Evolutionary conservation across 2,797 vertebrate species (phyloP).

Genomic region (Huso huso): DNA sequence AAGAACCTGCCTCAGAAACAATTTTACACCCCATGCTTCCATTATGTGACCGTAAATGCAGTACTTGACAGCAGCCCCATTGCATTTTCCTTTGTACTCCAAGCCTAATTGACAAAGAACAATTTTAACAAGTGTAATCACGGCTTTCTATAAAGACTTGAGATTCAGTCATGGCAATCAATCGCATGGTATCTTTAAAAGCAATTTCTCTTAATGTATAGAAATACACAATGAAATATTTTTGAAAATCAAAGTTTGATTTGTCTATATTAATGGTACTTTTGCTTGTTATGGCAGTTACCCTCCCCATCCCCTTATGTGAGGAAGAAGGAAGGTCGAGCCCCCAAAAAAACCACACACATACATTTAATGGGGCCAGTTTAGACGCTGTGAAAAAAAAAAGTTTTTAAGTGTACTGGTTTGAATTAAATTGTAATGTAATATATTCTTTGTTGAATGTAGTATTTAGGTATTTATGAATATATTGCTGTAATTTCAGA

Average conservation of each 20-base stretch:
- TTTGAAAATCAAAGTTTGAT: no score
- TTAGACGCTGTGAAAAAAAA: conserved; percentile 79
- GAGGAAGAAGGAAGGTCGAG: conserved; percentile 8
- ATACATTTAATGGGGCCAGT: conserved; percentile 63
- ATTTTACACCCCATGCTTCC: conserved; percentile 11
- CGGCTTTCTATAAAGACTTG: no score
- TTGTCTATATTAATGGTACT: no score
- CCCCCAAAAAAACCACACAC: conserved; percentile 30
- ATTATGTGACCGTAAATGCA: neutral
- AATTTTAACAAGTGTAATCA: no score
- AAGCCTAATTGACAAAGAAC: no score
- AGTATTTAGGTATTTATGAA: conserved; percentile 98
- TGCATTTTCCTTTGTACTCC: no score
- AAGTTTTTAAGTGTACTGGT: conserved; percentile 85
- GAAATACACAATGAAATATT: no score
- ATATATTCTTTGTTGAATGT: conserved; percentile 95
- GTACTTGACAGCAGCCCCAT: no score
- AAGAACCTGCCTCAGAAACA: neutral
- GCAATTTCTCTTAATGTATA: no score
- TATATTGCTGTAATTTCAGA: conserved; percentile 96
- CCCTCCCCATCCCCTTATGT: neutral
- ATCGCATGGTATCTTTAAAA: no score
- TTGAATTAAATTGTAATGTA: conserved; percentile 90
- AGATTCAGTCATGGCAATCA: no score
- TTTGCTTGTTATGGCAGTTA: no score